Conservation (phyloP, 2,888 invertebrate species). For the Gastracanthus pulcherrimus region DNA sequence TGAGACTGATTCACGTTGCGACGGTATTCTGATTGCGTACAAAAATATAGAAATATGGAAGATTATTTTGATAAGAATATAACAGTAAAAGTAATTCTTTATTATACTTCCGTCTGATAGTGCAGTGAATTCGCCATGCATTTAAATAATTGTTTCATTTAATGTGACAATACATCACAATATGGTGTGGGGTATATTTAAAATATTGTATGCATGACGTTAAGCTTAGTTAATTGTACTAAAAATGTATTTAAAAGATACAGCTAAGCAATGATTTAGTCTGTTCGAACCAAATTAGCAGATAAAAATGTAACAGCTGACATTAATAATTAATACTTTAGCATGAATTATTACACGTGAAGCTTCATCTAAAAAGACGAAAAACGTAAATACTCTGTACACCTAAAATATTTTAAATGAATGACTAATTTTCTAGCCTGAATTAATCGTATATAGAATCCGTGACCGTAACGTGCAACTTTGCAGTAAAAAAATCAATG, state of each 20-base stretch:
- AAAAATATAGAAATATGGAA: neutral
- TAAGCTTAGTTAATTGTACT: neutral
- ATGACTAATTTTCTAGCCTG: neutral
- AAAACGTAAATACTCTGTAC: too few species aligned
- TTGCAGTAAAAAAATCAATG: too few species aligned
- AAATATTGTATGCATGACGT: neutral
- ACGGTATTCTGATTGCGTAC: constrained; percentile 7
- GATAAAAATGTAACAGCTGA: too few species aligned
- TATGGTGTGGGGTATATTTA: constrained; percentile 46
- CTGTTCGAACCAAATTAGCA: too few species aligned
- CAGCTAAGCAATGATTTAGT: neutral
- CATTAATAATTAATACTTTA: too few species aligned
- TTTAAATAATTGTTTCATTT: constrained; percentile 29
- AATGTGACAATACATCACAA: constrained; percentile 13
- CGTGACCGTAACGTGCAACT: neutral
- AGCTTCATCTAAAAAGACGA: too few species aligned
- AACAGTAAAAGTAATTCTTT: neutral
- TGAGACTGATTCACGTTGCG: constrained; percentile 53
- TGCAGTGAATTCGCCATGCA: constrained; percentile 38
- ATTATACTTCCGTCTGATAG: neutral
- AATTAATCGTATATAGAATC: neutral
- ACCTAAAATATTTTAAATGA: too few species aligned
- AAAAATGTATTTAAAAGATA: neutral
- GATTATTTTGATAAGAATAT: constrained; percentile 25
- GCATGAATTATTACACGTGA: too few species aligned